Base-by-base conservation (phyloP, 2,888 invertebrate genomes). In the Noctua janthina region DNA sequence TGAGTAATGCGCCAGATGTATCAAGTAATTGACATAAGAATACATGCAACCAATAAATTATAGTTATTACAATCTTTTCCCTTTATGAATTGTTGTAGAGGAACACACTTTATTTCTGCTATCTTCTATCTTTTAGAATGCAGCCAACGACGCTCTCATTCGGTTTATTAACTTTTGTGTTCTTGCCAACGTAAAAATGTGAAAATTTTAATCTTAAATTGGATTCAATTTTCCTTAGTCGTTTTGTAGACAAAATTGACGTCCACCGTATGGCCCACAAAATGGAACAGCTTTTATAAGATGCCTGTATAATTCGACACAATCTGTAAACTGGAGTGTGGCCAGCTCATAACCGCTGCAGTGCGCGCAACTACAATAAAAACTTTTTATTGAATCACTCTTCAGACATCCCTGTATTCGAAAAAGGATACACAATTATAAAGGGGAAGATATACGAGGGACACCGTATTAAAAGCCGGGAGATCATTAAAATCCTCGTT, bases 341-440 rank as follows among this genome's bases (percentile, higher is more conserved):
- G 96, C 96, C 96, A 96, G 95, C 90, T 74, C 87, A 92, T 93
- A 93, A 92, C 90, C 91, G 93, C 93, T 95, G 95, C 95, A 95
- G 91, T 95, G 95, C 96, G 90, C 94, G 85, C 89, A 84, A 89
- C 87, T 83, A 78, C 86, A 88, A 84, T 83, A 87, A 88, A 83
- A 87, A 81, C 54, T 88, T 85, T 89, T 87, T 86, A 88, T 88
- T 86, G 68, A 86, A 88, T 81, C 70, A 80, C 72, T 85, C 82
- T 81, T 81, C 54, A 87, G 84, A 87, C 73, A 81, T 80, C 79
- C 73, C 74, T 77, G 73, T 78, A 78, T 83, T 88, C 80, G 73
- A 86, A 86, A 87, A 90, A 84, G 77, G 67, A 80, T 84, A 81
- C 54, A 70, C 76, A 82, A 81, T 80, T 82, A 81, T 77, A 84